Percentiles rank a stretch among this genome's conserved stretches.
Conservation (phyloP, 2,113 vertebrate genomes). For the Craseonycteris thonglongyai region DNA sequence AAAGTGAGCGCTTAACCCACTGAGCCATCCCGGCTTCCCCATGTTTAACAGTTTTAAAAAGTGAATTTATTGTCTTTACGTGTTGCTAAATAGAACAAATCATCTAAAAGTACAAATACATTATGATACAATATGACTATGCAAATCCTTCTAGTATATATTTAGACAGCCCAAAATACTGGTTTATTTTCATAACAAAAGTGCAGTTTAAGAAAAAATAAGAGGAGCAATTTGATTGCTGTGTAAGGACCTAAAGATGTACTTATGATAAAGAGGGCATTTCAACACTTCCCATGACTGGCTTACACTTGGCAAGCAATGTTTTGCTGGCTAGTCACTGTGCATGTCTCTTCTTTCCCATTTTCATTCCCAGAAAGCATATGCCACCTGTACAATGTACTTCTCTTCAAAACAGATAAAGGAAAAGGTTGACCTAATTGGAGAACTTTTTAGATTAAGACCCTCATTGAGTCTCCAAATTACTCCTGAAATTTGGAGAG, state of each 20-base stretch:
- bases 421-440: neutral
- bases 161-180: neutral
- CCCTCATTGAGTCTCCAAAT: neutral
- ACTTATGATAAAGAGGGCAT: neutral
- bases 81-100: neutral
- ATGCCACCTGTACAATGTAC: neutral
- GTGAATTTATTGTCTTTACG: neutral
- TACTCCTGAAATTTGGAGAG: neutral
- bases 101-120: neutral
- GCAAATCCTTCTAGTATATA: neutral
- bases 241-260: neutral
- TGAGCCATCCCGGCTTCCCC: too few species aligned
- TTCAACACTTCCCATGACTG: neutral
- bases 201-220: neutral
- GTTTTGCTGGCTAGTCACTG: neutral
- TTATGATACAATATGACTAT: neutral
- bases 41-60: neutral
- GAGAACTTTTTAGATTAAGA: neutral
- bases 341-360: neutral
- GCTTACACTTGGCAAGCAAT: neutral
- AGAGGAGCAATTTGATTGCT: neutral
- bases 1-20: too few species aligned
- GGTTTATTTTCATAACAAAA: conserved; percentile 7
- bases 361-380: neutral
- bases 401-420: neutral